Evolutionary conservation across 2,888 invertebrate species (phyloP).

Genomic region (Eurytoma adleriae): DNA sequence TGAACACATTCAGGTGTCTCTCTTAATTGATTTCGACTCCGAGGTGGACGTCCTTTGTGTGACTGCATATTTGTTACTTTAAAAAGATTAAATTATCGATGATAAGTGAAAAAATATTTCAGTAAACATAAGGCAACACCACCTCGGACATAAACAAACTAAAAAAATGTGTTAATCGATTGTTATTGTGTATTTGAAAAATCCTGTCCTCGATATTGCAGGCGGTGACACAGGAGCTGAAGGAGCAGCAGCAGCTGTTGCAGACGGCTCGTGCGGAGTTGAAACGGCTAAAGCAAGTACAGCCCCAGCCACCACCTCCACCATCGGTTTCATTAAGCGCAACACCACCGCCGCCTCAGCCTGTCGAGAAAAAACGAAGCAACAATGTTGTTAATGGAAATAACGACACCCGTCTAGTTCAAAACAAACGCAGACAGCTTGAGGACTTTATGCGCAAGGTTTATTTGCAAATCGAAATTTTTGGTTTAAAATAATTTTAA

Average conservation of each 20-base stretch:
- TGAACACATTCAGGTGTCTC: slow-evolving; percentile 65
- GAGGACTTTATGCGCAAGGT: slow-evolving; percentile 83
- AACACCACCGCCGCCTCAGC: slow-evolving; percentile 62
- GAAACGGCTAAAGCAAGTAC: slow-evolving; percentile 67
- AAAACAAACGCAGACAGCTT: slow-evolving; percentile 82
- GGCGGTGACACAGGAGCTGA: slow-evolving; percentile 71
- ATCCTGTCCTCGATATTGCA: slow-evolving; percentile 47
- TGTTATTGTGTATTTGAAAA: too few relatives aligned
- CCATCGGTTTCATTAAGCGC: slow-evolving; percentile 57
- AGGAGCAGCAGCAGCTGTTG: slow-evolving; percentile 70
- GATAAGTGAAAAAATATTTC: too few relatives aligned
- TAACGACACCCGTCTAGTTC: slow-evolving; percentile 72
- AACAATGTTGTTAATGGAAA: slow-evolving; percentile 72
- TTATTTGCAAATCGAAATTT: not conserved
- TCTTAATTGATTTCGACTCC: not conserved
- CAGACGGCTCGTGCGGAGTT: slow-evolving; percentile 70
- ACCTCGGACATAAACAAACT: too few relatives aligned
- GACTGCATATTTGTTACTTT: too few relatives aligned
- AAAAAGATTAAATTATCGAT: too few relatives aligned
- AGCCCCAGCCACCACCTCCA: slow-evolving; percentile 38
- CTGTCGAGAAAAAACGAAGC: slow-evolving; percentile 66
- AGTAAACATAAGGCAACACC: too few relatives aligned
- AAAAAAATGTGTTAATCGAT: too few relatives aligned
- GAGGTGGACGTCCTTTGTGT: too few relatives aligned
- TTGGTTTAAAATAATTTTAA: not conserved